Evolutionary conservation across 2,888 invertebrate species (phyloP).

Genomic region (Drosophila picticornis): DNA sequence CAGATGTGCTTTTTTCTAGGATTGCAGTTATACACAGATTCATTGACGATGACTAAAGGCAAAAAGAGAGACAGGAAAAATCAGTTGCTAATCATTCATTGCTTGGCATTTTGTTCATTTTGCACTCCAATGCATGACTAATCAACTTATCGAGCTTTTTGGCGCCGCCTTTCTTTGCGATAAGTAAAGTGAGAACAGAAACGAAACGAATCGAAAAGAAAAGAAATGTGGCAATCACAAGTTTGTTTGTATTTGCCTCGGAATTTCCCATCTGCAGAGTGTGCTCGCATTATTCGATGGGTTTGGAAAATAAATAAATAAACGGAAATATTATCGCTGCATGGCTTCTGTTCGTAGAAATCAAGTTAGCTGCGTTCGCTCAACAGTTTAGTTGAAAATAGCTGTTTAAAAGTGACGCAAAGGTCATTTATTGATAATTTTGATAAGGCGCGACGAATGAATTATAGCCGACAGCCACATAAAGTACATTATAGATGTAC

Average conservation of each 20-base stretch:
- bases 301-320: not conserved
- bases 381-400: slow-evolving; percentile 42
- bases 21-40: slow-evolving; percentile 31
- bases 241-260: not conserved
- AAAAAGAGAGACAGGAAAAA: slow-evolving; percentile 37
- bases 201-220: slow-evolving; percentile 53
- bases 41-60: slow-evolving; percentile 48
- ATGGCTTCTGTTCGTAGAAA: not conserved
- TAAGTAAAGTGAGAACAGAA: slow-evolving; percentile 47
- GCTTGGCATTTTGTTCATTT: slow-evolving; percentile 24
- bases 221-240: slow-evolving; percentile 71
- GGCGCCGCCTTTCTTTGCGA: slow-evolving; percentile 68
- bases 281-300: slow-evolving; percentile 6
- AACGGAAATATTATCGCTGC: not conserved
- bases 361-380: slow-evolving; percentile 19
- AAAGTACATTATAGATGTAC: slow-evolving; percentile 35
- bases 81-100: slow-evolving; percentile 27
- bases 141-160: slow-evolving; percentile 60
- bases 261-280: slow-evolving; percentile 14
- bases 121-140: slow-evolving; percentile 55
- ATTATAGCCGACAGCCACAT: slow-evolving; percentile 54
- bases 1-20: slow-evolving; percentile 11
- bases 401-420: slow-evolving; percentile 49
- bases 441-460: slow-evolving; percentile 65
- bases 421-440: slow-evolving; percentile 75